These are phyloP conservation scores for Acanthopleura granulata DNA, from an alignment of 2,888 invertebrate genomes.

Conservation along the genomic window DNA sequence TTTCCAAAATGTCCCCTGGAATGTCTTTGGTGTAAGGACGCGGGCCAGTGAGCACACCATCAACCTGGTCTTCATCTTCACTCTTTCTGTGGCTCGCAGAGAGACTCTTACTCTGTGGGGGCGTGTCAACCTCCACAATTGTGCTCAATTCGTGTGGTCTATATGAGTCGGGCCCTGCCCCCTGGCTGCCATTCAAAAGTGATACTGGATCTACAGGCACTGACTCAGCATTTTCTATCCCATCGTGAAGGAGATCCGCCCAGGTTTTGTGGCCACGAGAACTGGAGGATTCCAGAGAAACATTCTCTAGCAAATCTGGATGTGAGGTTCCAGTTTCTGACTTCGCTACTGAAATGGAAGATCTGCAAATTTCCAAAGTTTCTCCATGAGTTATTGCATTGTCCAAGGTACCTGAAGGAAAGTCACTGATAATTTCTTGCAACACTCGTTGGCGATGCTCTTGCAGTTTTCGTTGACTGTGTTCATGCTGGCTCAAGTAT, in stretches of 20 bases:
- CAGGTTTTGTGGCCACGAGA: background rate
- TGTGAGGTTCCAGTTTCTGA: background rate
- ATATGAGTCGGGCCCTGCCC: background rate
- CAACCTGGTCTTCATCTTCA: too few relatives aligned
- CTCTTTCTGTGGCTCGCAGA: background rate
- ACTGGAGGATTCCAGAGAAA: background rate
- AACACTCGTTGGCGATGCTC: background rate
- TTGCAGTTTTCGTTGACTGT: background rate
- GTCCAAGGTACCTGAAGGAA: background rate
- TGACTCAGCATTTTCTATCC: background rate
- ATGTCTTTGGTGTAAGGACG: too few relatives aligned
- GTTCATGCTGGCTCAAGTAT: background rate
- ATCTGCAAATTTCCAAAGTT: background rate
- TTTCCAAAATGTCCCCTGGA: too few relatives aligned
- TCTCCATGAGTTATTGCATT: background rate
- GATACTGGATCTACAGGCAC: background rate
- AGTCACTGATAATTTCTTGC: background rate
- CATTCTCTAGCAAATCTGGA: background rate
- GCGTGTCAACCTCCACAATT: conserved; percentile 59
- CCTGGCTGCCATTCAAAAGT: background rate
- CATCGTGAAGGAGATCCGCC: background rate
- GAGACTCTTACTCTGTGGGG: conserved; percentile 23
- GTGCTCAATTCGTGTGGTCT: conserved; percentile 52
- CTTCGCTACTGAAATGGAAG: background rate
- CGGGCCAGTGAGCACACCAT: too few relatives aligned